Base-by-base conservation (phyloP, 1,140 invertebrate genomes). In the Tetramorium simillimum region DNA sequence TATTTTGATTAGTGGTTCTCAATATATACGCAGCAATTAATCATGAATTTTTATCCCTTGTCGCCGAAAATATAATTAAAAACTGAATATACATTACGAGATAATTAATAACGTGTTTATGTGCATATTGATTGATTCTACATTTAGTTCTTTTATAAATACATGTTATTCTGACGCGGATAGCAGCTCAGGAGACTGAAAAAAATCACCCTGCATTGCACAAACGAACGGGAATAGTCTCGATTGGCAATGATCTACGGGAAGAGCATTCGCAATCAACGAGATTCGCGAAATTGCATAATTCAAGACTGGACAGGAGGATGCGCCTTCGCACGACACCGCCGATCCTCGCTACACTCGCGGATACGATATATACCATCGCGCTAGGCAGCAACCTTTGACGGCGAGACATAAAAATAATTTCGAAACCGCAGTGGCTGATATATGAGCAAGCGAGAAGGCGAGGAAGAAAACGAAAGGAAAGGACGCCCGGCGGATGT, bases 381-480 rank as follows among this genome's bases (percentile, higher is more conserved):
- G 77, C 73, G 82, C 65, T 86, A 86, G 63, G 28, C 65, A 69
- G 69, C 88, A 40, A 69, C 90, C 90, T 94, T 93, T 94, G 92
- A 93, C 88, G 92, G 89, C 80, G 82, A 85, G 86, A 75, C 89
- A 90, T 92, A 92, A 93, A 95, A 94, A 95, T 94, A 92, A 95
- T 95, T 93, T 93, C 86, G 80, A 93, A 94, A 94, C 94, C 94
- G 88, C 94, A 94, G 49, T 80, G 75, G 82, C 87, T 95, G 93
- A 95, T 95, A 92, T 94, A 94, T 86, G 93, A 93, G 92, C 89
- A 70, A 93, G 92, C 80, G 37, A 73, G 67, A 58, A 60, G 90
- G 85, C 76, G 93, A 16, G 90, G 65, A 62, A 86, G 76, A 85
- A 81, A 85, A 84, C 49, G 72, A 88, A 85, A 85, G 62, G 72